Base-by-base conservation (phyloP, 2,888 invertebrate species). In the Pristionchus entomophagus region DNA sequence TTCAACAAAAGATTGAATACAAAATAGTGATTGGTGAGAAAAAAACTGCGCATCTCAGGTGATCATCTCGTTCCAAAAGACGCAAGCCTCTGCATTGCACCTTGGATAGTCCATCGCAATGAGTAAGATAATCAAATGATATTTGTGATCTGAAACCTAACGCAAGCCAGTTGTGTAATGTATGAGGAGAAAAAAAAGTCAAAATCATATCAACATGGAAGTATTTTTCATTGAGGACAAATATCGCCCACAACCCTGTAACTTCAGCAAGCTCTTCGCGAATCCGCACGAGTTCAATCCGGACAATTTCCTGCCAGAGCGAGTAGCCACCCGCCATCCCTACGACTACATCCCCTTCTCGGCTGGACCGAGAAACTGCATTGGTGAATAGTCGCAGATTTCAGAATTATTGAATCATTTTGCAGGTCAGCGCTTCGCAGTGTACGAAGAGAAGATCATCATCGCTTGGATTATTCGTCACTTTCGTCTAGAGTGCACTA, bases 341-440 rank as follows among this genome's bases (percentile, higher is more conserved):
- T 84, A 45, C 32, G 83, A 84, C 49, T 84, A 84, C 32, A 49
- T 84, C 65, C 83, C 83, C 0, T 84, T 84, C 32, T 84, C 83
- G 14, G 83, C 83, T 8, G 83, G 83, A 29, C 65, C 49, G 12
- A 51, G 83, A 49, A 84, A 84, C 26, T 84, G 83, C 65, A 84
- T 84, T 17, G 83, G 83, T 65, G 45, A 45, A 0, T 29, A 49
- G 19, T 32, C 45, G 0, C 29, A 17, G 65, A 19, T 6, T 22
- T 35, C 22, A 45, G 26, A 45, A 26, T 26, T 26, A n/a, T 38
- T 45, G 26, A 41, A 45, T 51, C 32, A 5, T 14, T 56, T 22
- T 14, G 56, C 29, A 84, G 65, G 83, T 0, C 83, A 84, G 29
- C 41, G 49, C 17, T 84, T 84, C 22, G 83, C 83, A 29, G 49